phyloP scores from a whole-genome alignment of 2,113 vertebrate genomes.

The Crypturellus undulatus region DNA sequence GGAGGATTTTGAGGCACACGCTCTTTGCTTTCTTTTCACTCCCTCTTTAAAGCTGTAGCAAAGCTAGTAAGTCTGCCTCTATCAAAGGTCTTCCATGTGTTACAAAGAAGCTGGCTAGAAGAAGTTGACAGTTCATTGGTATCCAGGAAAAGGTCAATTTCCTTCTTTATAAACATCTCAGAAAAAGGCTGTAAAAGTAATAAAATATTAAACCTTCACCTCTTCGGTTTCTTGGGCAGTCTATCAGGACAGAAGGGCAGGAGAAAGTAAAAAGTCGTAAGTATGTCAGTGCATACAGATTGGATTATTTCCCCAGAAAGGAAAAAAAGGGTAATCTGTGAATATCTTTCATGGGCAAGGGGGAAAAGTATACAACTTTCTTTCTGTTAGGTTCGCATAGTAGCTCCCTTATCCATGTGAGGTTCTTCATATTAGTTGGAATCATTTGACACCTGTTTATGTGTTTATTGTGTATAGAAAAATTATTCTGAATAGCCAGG shows the following conservation, averaged over 20 bases:
- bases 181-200: neutral
- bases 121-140: constrained; percentile 21
- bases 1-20: neutral
- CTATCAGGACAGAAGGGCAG: neutral
- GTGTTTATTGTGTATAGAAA: neutral
- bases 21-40: neutral
- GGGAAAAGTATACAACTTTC: neutral
- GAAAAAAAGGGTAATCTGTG: neutral
- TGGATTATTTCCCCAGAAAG: neutral
- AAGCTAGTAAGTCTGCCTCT: neutral
- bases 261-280: neutral
- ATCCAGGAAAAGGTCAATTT: constrained; percentile 27
- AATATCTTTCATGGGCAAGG: neutral
- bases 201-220: neutral
- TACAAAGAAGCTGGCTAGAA: neutral
- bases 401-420: neutral
- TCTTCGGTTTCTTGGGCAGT: neutral
- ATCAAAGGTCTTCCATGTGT: neutral
- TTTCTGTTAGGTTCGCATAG: neutral
- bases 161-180: constrained; percentile 33
- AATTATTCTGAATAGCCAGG: neutral
- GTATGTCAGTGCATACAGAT: neutral
- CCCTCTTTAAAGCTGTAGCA: neutral
- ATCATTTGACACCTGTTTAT: neutral
- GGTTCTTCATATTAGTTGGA: neutral